Evolutionary conservation across 1,140 invertebrate genomes (phyloP).

Genomic region (Cotesia vestalis): DNA sequence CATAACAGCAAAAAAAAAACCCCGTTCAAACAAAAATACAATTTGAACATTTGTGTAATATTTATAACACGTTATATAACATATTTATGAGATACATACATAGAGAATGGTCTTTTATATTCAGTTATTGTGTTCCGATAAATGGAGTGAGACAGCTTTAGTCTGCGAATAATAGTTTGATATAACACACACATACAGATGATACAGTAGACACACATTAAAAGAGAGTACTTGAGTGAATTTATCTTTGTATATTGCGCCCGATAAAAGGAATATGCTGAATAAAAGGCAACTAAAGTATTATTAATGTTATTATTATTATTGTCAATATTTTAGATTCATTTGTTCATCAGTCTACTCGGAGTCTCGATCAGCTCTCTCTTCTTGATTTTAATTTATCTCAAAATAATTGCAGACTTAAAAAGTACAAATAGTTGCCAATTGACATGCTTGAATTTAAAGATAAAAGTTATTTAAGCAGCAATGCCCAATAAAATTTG

Average conservation of each 20-base stretch:
- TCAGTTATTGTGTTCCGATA: not conserved
- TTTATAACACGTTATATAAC: too few relatives aligned
- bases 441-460: not conserved
- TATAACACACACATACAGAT: not conserved
- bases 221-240: not conserved
- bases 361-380: not conserved
- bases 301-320: too few relatives aligned
- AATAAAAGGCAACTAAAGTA: too few relatives aligned
- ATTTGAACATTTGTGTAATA: too few relatives aligned
- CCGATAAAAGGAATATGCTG: too few relatives aligned
- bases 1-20: too few relatives aligned
- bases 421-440: not conserved
- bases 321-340: not conserved
- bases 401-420: not conserved
- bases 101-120: not conserved
- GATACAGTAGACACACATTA: not conserved
- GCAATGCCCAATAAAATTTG: too few relatives aligned
- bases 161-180: not conserved
- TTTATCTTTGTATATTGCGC: not conserved
- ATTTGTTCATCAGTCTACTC: not conserved
- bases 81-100: too few relatives aligned
- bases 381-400: not conserved
- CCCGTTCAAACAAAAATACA: too few relatives aligned
- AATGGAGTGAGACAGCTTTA: constrained; percentile 1
- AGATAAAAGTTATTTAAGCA: not conserved